Percentiles rank a stretch among this genome's conserved stretches.
Conservation (phyloP, 2,797 vertebrate genomes). For the Crocodylus rhombifer region DNA sequence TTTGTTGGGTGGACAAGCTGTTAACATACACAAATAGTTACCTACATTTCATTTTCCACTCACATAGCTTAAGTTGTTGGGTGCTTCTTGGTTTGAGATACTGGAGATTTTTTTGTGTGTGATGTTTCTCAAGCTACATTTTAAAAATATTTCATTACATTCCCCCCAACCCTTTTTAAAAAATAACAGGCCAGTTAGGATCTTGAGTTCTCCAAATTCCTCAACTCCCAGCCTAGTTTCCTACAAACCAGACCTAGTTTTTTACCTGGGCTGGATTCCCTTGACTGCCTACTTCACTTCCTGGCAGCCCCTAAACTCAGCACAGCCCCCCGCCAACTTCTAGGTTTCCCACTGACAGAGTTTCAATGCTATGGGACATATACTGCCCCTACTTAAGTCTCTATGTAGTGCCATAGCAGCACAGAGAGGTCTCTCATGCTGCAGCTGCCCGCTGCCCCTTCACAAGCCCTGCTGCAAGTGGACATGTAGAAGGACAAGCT, state of each 20-base stretch:
- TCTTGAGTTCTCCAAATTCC: neutral
- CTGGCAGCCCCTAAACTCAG: neutral
- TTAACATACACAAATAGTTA: neutral
- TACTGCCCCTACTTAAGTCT: neutral
- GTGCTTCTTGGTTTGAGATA: neutral
- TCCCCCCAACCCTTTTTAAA: neutral
- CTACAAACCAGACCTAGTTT: neutral
- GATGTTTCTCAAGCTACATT: neutral
- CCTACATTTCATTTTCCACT: neutral
- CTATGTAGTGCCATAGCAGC: neutral
- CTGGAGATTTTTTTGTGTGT: neutral
- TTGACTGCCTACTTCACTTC: too few species aligned
- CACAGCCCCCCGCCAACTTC: neutral
- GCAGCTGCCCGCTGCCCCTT: neutral
- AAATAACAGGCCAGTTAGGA: neutral
- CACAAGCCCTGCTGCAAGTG: neutral
- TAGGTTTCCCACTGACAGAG: fast-evolving
- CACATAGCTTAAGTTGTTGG: neutral
- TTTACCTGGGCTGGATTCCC: neutral
- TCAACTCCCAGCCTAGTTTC: neutral
- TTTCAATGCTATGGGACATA: neutral
- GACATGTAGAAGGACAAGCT: neutral
- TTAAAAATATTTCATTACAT: neutral
- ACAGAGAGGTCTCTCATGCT: neutral
- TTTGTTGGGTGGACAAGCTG: neutral